Percentiles rank a stretch among this genome's conserved stretches.
Evolutionary conservation across 2,888 invertebrate species (phyloP).

Genomic region (Panopea generosa): DNA sequence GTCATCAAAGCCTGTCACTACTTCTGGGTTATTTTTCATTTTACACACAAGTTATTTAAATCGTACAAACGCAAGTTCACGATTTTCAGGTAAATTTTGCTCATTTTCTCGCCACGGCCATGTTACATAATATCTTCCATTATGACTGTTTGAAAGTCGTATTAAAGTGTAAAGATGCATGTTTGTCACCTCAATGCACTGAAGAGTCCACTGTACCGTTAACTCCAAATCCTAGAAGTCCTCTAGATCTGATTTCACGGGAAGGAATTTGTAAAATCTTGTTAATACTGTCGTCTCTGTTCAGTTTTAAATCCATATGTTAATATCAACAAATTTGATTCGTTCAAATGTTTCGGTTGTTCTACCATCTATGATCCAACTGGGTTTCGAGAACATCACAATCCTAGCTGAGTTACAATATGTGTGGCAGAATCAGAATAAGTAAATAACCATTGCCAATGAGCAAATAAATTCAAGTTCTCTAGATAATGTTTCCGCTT

Average conservation of each 20-base stretch:
- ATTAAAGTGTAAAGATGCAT: constrained; percentile 20
- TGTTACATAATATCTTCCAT: constrained; percentile 22
- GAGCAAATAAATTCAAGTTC: no score
- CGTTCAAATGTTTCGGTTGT: no score
- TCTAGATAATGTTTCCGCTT: no score
- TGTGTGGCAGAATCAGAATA: no score
- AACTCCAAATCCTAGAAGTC: constrained; percentile 20
- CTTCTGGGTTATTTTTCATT: constrained; percentile 17
- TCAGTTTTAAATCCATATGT: no score
- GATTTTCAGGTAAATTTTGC: constrained; percentile 20
- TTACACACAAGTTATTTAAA: constrained; percentile 1
- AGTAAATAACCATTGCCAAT: no score
- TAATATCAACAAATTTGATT: no score
- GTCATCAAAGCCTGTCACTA: constrained; percentile 9
- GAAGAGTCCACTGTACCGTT: constrained; percentile 10
- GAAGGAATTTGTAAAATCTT: no score
- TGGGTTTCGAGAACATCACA: no score
- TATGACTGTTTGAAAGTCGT: background rate
- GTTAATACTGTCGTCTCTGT: no score
- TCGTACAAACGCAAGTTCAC: constrained; percentile 17
- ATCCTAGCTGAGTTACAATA: no score
- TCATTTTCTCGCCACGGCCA: constrained; percentile 28
- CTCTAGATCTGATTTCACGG: background rate
- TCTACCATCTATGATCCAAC: no score
- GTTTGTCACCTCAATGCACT: constrained; percentile 1